phyloP scores from a whole-genome alignment of 2,113 vertebrate genomes.

The Eretmochelys imbricata region DNA sequence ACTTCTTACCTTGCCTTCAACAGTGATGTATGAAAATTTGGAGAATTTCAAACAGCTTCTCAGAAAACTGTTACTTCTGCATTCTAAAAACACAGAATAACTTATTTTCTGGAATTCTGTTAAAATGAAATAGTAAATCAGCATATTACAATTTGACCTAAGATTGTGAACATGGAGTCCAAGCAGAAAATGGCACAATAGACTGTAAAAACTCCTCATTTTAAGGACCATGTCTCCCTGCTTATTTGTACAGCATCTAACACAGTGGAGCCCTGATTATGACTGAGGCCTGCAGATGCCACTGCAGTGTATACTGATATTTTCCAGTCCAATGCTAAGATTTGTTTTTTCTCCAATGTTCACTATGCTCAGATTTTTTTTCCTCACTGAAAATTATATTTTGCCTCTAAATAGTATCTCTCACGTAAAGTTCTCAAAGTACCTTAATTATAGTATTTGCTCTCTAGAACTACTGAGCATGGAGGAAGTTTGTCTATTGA shows the following conservation, averaged over 20 bases:
- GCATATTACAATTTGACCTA: fast-evolving
- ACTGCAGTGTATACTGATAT: not conserved
- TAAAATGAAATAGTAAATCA: not conserved
- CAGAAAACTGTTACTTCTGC: not conserved
- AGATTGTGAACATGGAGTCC: not conserved
- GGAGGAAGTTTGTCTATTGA: not conserved
- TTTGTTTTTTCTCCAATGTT: not conserved
- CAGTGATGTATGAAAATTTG: no score
- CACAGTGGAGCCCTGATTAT: not conserved
- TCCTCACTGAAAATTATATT: not conserved
- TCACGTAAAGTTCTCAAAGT: not conserved
- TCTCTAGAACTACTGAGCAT: not conserved
- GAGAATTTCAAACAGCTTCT: no score
- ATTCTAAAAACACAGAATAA: not conserved
- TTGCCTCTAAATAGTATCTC: not conserved
- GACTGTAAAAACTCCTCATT: not conserved
- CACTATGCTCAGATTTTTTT: not conserved
- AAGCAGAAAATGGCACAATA: not conserved
- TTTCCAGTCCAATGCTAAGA: not conserved
- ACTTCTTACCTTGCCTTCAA: no score
- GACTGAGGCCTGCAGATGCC: not conserved
- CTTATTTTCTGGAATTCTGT: not conserved
- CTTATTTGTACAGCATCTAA: not conserved
- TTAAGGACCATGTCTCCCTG: not conserved
- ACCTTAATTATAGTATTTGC: not conserved